Percentiles rank a stretch among this genome's conserved stretches.
phyloP scores from a whole-genome alignment of 2,113 vertebrate genomes.

The Aplodontia rufa region DNA sequence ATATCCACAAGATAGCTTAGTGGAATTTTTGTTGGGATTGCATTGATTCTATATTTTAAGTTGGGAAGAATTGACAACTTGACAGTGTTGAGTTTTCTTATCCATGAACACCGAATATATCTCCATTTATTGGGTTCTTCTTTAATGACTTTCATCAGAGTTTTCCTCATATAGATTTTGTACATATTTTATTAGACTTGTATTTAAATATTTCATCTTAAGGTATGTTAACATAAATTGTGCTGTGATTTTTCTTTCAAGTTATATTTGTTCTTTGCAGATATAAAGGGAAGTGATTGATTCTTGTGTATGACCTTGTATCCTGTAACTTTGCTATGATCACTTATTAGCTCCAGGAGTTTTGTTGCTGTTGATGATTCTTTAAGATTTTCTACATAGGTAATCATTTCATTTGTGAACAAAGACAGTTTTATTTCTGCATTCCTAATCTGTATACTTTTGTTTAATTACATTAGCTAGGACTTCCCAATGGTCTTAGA shows the following conservation, averaged over 20 bases:
- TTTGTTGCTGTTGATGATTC: neutral
- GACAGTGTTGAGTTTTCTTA: neutral
- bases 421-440: neutral
- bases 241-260: neutral
- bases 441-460: neutral
- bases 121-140: neutral
- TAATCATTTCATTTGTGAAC: neutral
- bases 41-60: neutral
- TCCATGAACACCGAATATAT: neutral
- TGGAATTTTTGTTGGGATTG: neutral
- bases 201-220: neutral
- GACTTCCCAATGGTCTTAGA: neutral
- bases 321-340: neutral
- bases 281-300: neutral
- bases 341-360: neutral
- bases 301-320: neutral
- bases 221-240: neutral
- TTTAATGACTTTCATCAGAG: neutral
- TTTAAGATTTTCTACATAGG: neutral
- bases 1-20: neutral
- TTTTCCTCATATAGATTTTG: neutral
- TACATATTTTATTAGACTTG: neutral
- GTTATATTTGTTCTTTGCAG: neutral
- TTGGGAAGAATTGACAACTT: neutral
- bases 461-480: neutral